phyloP scores from a whole-genome alignment of 2,113 vertebrate species.

The Pygoscelis antarcticus region DNA sequence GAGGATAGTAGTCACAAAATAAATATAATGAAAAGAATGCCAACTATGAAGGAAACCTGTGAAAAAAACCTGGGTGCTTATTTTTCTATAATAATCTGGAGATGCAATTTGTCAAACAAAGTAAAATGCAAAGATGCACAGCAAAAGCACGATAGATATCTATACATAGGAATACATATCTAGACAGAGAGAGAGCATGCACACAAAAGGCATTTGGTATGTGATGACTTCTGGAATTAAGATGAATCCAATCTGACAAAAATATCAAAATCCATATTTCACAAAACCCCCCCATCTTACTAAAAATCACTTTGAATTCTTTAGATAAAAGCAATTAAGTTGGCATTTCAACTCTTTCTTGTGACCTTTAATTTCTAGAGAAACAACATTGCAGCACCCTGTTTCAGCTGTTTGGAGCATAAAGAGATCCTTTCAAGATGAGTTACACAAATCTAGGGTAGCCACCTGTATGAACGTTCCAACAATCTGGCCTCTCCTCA shows the following conservation, averaged over 20 bases:
- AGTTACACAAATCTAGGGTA: neutral
- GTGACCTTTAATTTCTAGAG: neutral
- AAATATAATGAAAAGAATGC: neutral
- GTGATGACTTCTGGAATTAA: neutral
- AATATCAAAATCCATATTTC: neutral
- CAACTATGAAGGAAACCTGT: neutral
- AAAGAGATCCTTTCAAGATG: neutral
- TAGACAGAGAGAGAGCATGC: neutral
- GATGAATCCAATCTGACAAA: neutral
- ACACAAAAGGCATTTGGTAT: neutral
- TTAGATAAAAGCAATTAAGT: neutral
- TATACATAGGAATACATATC: neutral
- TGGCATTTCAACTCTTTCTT: neutral
- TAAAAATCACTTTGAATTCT: neutral
- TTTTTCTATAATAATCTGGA: neutral
- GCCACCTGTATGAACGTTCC: neutral
- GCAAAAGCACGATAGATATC: neutral
- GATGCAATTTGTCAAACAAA: neutral
- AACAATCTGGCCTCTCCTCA: neutral
- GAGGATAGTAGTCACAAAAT: neutral
- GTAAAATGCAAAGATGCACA: neutral
- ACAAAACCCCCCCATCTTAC: neutral
- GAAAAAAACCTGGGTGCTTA: neutral
- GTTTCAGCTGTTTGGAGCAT: neutral
- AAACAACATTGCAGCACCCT: neutral